Evolutionary conservation across 2,888 invertebrate genomes (phyloP), one percentile per base, ranked within the genome.

Genomic region (Crocallis elinguaria): DNA sequence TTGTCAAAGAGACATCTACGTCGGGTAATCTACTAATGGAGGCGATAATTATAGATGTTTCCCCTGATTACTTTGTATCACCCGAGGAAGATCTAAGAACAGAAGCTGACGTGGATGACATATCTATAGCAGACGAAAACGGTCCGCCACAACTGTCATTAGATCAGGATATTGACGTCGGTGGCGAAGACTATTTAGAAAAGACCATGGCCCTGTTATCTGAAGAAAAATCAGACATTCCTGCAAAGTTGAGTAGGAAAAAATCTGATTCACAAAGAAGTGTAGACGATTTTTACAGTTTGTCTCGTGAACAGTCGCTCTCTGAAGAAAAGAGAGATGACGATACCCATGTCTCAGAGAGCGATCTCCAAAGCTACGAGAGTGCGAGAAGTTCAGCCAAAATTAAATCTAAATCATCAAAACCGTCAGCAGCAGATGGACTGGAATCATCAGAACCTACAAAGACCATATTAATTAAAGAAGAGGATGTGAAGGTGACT

Each of bases 11-110:
- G 90, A 96, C 97, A 0, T 97, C 97, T 0, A 96, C 95, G 6
- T 96, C 97, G 0, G 97, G 97, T 3, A 97, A 97, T 76, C 88
- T 98, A 0, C 80, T 97, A 0, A 97, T 98, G 96, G 97, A 98
- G 86, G 98, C 98, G 0, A 95, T 97, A 17, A 95, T 98, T 9
- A 97, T 98, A 44, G 98, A 98, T 62, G 96, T 98, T 0, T 95
- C 96, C 0, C 96, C 96, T 0, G 96, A 97, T 64, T 96, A 96
- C 69, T 97, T 97, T 71, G 92, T 93, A 0, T 92, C 94, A n/a
- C 94, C 94, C 2, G 95, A 94, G 64, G 96, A 97, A 71, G 97
- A 97, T 76, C 87, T 96, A 55, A 92, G 96, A 45, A 97, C 97
- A 0, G 97, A 97, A 85, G 96, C 96, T 0, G 97, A 96, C 63